Evolutionary conservation across 2,797 vertebrate species (phyloP).

Genomic region (Gymnoscopelus microlampas): DNA sequence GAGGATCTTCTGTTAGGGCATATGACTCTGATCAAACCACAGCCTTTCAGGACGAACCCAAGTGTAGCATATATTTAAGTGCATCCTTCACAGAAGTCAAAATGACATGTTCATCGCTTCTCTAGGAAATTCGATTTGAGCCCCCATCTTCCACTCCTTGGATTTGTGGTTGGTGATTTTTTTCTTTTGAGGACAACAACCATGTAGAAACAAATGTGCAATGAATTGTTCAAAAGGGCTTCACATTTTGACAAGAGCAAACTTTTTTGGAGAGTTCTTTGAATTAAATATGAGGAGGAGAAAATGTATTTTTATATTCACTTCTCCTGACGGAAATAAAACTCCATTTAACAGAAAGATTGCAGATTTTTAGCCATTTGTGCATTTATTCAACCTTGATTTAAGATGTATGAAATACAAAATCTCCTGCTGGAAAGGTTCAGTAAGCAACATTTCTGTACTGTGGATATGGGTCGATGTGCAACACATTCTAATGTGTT

Average conservation of each 20-base stretch:
- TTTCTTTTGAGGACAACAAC: constrained; percentile 17
- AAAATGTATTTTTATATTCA: constrained; percentile 52
- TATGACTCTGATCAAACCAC: constrained; percentile 15
- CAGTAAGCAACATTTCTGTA: constrained; percentile 6
- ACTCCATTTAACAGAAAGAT: constrained; percentile 7
- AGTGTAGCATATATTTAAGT: constrained; percentile 19
- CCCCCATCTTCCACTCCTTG: not conserved
- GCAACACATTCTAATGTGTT: constrained; percentile 13
- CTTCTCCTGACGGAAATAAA: constrained; percentile 69
- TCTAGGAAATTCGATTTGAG: constrained; percentile 23
- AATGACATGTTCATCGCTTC: constrained; percentile 1
- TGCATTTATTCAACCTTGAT: constrained; percentile 41
- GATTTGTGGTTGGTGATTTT: not conserved
- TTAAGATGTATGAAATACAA: constrained; percentile 25
- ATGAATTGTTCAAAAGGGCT: constrained; percentile 34
- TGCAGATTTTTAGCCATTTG: constrained; percentile 1
- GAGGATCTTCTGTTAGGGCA: constrained; percentile 11
- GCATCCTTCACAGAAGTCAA: constrained; percentile 11
- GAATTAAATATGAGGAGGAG: constrained; percentile 10
- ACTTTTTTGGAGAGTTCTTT: constrained; percentile 28
- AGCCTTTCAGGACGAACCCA: not conserved
- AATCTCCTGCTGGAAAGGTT: not conserved
- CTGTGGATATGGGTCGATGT: constrained; percentile 37
- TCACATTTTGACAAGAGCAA: constrained; percentile 24
- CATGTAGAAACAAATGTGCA: constrained; percentile 5